Conservation (phyloP, 2,113 vertebrate species). For the Trinectes maculatus region DNA sequence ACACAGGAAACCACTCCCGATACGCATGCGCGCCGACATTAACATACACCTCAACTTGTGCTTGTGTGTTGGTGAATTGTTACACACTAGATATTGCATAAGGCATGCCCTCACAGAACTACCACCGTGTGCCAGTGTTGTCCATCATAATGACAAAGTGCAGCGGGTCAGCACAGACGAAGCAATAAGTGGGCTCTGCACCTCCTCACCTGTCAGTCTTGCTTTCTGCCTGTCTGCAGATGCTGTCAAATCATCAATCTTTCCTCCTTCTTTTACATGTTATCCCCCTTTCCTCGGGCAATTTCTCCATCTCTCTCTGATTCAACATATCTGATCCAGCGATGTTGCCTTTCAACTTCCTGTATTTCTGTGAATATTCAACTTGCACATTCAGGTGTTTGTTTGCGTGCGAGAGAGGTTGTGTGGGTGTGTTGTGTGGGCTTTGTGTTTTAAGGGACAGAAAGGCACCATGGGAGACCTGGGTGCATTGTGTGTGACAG, state of each 20-base stretch:
- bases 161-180: constrained; percentile 57
- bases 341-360: constrained; percentile 12
- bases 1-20: constrained; percentile 26
- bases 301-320: constrained; percentile 33
- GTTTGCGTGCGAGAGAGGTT: constrained; percentile 5
- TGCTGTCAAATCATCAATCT: constrained; percentile 70
- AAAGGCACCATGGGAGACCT: constrained; percentile 24
- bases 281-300: constrained; percentile 23
- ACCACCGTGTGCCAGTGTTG: constrained; percentile 49
- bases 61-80: constrained; percentile 33
- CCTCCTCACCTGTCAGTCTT: constrained; percentile 65
- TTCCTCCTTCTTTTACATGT: constrained; percentile 39
- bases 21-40: constrained; percentile 41
- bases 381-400: constrained; percentile 6
- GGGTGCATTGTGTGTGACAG: constrained; percentile 27
- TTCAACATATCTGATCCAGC: constrained; percentile 38
- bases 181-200: constrained; percentile 57
- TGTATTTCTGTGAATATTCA: constrained; percentile 12
- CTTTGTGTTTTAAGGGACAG: constrained; percentile 12
- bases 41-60: constrained; percentile 13
- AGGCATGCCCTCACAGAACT: constrained; percentile 43
- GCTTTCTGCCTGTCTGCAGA: constrained; percentile 67
- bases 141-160: constrained; percentile 64
- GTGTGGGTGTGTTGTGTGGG: constrained; percentile 12
- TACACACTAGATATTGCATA: constrained; percentile 33